Evolutionary conservation across 2,888 invertebrate species (phyloP).

Genomic region (Drosophila monieri): DNA sequence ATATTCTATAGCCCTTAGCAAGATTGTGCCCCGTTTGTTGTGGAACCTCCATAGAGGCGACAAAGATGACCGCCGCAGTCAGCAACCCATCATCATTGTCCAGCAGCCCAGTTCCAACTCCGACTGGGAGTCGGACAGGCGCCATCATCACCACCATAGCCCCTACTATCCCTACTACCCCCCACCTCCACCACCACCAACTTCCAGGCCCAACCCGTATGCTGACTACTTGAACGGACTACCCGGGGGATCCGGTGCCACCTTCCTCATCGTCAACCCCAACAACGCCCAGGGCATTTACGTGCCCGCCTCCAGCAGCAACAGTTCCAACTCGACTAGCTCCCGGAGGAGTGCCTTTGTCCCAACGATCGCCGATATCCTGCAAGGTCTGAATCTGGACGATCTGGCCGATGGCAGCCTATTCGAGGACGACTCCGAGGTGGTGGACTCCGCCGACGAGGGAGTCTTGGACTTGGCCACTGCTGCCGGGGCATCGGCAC

Average conservation of each 20-base stretch:
- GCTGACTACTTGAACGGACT: background rate
- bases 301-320: slow-evolving; percentile 13
- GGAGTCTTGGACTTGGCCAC: background rate
- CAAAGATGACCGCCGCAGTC: slow-evolving; percentile 29
- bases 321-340: slow-evolving; percentile 16
- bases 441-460: slow-evolving; percentile 23
- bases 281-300: slow-evolving; percentile 50
- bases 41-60: slow-evolving; percentile 39
- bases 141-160: slow-evolving; percentile 25
- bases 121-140: slow-evolving; percentile 24
- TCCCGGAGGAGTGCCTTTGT: slow-evolving; percentile 17
- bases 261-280: slow-evolving; percentile 55
- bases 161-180: slow-evolving; percentile 39
- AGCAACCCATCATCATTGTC: slow-evolving; percentile 44
- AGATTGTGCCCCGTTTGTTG: slow-evolving; percentile 53
- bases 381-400: slow-evolving; percentile 34
- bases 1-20: slow-evolving; percentile 11
- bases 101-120: slow-evolving; percentile 19
- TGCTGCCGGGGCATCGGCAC: background rate
- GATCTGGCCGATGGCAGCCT: slow-evolving; percentile 28
- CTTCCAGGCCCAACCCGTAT: slow-evolving; percentile 1
- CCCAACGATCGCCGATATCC: slow-evolving; percentile 41
- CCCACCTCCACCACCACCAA: slow-evolving; percentile 10
- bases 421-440: slow-evolving; percentile 48
- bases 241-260: background rate